These are phyloP conservation scores for Prosopocoilus inquinatus DNA, from an alignment of 2,888 invertebrate species.

Conservation along the genomic window DNA sequence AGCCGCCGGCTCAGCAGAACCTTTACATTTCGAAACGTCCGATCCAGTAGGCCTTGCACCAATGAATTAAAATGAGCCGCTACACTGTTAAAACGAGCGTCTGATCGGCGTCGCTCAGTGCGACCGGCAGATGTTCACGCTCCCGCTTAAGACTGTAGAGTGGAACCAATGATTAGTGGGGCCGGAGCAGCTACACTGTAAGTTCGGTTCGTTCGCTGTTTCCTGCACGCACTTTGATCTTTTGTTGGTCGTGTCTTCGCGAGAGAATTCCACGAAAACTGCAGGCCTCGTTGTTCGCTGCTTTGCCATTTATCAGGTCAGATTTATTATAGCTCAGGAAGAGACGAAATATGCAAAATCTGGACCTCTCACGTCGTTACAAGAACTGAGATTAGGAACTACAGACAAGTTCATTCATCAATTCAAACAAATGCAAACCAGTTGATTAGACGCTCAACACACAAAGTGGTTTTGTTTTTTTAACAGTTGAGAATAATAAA, in stretches of 20 bases:
- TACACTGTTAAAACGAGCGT: slow-evolving; percentile 37
- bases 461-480: too few relatives aligned
- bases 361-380: too few relatives aligned
- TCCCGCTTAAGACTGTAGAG: slow-evolving; percentile 12
- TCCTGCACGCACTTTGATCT: not conserved
- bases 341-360: too few relatives aligned
- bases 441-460: too few relatives aligned
- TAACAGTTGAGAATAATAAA: too few relatives aligned
- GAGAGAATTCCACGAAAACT: too few relatives aligned
- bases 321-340: too few relatives aligned
- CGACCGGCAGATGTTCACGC: slow-evolving; percentile 1
- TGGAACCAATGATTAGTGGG: slow-evolving; percentile 18
- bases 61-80: slow-evolving; percentile 37
- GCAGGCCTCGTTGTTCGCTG: too few relatives aligned
- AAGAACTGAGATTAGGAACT: too few relatives aligned
- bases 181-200: slow-evolving; percentile 6
- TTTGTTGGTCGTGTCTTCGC: not conserved
- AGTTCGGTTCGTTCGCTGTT: slow-evolving; percentile 1
- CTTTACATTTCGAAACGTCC: slow-evolving; percentile 39
- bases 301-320: too few relatives aligned
- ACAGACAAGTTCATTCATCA: too few relatives aligned
- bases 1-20: slow-evolving; percentile 36
- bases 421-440: too few relatives aligned
- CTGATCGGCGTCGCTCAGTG: not conserved
- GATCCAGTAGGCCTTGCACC: slow-evolving; percentile 34